Percentiles rank a stretch among this genome's conserved stretches.
Conservation (phyloP, 2,113 vertebrate species). For the Eira barbara region DNA sequence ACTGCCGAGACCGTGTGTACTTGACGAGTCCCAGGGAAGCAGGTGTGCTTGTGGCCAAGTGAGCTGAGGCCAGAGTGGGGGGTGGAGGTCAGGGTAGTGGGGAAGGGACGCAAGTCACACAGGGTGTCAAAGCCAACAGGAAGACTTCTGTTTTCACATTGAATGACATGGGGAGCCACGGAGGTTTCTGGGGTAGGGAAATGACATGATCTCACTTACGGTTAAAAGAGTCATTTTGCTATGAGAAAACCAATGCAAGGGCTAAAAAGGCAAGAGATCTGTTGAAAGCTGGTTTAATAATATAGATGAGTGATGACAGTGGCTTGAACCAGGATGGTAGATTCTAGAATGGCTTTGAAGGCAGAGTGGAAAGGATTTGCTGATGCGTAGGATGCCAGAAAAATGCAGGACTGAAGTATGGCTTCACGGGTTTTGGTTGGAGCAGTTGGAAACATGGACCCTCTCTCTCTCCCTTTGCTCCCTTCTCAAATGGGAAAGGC, state of each 20-base stretch:
- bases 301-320: neutral
- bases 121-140: neutral
- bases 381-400: neutral
- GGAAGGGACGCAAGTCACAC: accelerated
- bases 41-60: neutral
- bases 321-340: neutral
- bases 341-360: neutral
- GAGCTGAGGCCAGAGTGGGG: accelerated
- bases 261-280: neutral
- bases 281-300: neutral
- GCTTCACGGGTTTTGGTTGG: neutral
- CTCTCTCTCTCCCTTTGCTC: too few species aligned
- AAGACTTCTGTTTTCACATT: neutral
- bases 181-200: neutral
- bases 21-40: neutral
- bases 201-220: neutral
- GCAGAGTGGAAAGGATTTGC: neutral
- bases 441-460: neutral
- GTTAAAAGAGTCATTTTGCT: neutral
- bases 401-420: neutral
- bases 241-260: neutral
- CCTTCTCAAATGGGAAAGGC: neutral
- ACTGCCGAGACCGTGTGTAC: accelerated
- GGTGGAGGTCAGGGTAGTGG: neutral
- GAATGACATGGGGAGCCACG: neutral